phyloP scores from a whole-genome alignment of 2,888 invertebrate species.

The Luperina testacea region DNA sequence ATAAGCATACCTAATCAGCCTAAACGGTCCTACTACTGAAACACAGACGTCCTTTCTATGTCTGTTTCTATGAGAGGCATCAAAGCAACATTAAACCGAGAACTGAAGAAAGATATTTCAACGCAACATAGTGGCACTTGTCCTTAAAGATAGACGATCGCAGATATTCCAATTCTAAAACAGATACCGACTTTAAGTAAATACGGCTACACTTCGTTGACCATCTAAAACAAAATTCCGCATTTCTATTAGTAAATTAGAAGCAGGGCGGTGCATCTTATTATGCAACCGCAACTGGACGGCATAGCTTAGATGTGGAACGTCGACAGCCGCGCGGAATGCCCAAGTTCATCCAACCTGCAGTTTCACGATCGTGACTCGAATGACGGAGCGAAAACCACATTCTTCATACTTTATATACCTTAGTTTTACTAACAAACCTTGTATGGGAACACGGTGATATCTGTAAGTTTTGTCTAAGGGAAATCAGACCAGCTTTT shows the following conservation, averaged over 20 bases:
- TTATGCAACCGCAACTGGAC: conserved; percentile 54
- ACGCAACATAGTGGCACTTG: background rate
- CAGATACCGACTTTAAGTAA: conserved; percentile 22
- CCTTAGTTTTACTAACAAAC: conserved; percentile 56
- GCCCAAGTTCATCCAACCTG: conserved; percentile 72
- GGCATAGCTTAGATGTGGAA: conserved; percentile 61
- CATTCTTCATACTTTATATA: conserved; percentile 63
- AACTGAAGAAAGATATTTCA: background rate
- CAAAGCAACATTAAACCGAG: background rate
- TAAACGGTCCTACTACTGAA: background rate
- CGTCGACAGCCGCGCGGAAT: conserved; percentile 63
- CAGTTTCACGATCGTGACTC: conserved; percentile 75
- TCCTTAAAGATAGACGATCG: conserved; percentile 11
- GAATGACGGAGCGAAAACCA: conserved; percentile 67
- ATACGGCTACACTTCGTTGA: conserved; percentile 29
- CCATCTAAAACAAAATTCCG: conserved; percentile 57
- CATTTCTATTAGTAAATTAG: conserved; percentile 44
- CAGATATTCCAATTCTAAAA: conserved; percentile 15
- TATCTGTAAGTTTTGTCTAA: conserved; percentile 35
- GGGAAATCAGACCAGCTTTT: conserved; percentile 51
- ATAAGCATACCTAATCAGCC: background rate
- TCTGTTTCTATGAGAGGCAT: background rate
- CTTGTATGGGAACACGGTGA: conserved; percentile 40
- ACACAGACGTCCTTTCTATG: background rate
- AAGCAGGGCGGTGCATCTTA: conserved; percentile 58